Percentiles rank a stretch among this genome's conserved stretches.
Conservation (phyloP, 2,113 vertebrate genomes). For the Caranx ignobilis region DNA sequence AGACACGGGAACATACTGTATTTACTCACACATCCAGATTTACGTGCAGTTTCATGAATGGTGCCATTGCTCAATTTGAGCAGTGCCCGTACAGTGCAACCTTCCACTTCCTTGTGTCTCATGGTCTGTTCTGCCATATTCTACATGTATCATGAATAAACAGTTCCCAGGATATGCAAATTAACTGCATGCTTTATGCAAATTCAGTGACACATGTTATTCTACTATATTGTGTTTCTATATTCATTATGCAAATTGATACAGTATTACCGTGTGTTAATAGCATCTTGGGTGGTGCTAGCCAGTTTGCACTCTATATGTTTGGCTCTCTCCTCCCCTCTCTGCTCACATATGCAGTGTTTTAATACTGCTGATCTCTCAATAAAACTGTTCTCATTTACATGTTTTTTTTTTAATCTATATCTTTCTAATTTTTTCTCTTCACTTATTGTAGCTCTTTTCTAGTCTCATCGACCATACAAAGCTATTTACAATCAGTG, state of each 20-base stretch:
- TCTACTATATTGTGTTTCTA: not conserved
- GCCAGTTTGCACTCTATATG: no score
- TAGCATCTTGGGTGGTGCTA: no score
- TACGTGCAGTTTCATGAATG: conserved; percentile 2
- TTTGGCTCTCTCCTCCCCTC: no score
- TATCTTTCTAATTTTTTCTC: no score
- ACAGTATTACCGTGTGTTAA: no score
- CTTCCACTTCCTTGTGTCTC: not conserved
- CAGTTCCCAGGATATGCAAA: not conserved
- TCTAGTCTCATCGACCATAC: no score
- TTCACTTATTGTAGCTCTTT: no score
- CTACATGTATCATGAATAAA: not conserved
- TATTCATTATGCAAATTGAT: not conserved
- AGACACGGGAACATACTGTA: not conserved
- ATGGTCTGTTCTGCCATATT: not conserved
- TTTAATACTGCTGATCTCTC: no score
- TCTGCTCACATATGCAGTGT: no score
- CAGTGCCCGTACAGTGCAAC: not conserved
- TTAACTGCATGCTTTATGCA: not conserved
- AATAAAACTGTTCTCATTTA: no score
- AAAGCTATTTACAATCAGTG: no score
- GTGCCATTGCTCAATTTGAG: conserved; percentile 4
- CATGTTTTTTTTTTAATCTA: no score
- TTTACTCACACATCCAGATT: conserved; percentile 7
- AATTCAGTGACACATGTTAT: not conserved